These are phyloP conservation scores for Watersipora subatra DNA, from an alignment of 1,140 invertebrate genomes.

Conservation along the genomic window DNA sequence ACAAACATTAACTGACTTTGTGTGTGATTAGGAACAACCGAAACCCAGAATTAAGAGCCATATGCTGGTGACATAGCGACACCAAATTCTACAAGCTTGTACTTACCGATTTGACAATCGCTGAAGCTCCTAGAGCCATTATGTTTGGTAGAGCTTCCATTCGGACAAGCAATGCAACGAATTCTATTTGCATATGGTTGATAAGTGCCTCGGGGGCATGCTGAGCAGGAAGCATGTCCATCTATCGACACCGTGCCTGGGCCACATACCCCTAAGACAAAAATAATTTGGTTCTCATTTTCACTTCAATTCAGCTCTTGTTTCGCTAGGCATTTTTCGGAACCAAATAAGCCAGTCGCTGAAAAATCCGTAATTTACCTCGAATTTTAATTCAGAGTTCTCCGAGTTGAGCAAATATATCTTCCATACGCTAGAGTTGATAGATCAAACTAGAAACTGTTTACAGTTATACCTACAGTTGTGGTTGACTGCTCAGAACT, in stretches of 20 bases:
- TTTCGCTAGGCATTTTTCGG: no score
- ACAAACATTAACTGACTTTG: neutral
- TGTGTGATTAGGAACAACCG: neutral
- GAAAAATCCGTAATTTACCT: no score
- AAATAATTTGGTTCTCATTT: no score
- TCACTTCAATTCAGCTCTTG: no score
- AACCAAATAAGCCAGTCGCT: no score
- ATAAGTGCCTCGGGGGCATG: conserved; percentile 79
- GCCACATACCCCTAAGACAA: conserved; percentile 64
- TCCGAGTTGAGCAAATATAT: no score
- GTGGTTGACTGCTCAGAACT: no score
- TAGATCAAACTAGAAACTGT: no score
- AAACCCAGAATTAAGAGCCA: neutral
- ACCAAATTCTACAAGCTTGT: neutral
- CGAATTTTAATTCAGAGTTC: no score
- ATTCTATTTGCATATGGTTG: conserved; percentile 46
- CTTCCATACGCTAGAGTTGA: no score
- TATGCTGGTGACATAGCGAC: neutral
- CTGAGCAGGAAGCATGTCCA: conserved; percentile 65
- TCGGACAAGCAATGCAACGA: conserved; percentile 72
- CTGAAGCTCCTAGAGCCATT: conserved; percentile 65
- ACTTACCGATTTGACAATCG: conserved; percentile 51
- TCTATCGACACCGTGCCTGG: conserved; percentile 75
- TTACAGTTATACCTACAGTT: no score
- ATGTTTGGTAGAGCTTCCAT: conserved; percentile 71